These are phyloP conservation scores for Nothoprocta pentlandii DNA, from an alignment of 2,113 vertebrate genomes.

Conservation along the genomic window DNA sequence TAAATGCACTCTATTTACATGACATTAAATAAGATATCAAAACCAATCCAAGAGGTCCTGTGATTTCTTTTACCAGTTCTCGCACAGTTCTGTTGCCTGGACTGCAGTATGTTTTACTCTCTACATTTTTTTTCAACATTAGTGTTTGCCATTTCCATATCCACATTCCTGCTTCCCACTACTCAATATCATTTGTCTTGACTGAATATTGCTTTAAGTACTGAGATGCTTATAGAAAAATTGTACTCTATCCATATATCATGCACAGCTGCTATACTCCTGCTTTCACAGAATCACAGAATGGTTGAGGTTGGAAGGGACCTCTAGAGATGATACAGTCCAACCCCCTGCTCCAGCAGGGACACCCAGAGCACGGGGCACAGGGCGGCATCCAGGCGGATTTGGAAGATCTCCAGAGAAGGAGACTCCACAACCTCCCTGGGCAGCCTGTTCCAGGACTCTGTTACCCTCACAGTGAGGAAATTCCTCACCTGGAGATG, in stretches of 20 bases:
- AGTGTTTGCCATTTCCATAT: neutral
- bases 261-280: neutral
- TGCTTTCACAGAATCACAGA: neutral
- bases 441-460: too few species aligned
- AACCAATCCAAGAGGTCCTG: neutral
- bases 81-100: neutral
- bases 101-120: fast-evolving
- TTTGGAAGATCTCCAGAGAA: too few species aligned
- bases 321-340: too few species aligned
- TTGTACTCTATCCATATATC: neutral
- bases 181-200: neutral
- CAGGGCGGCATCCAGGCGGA: too few species aligned
- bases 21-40: neutral
- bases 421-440: too few species aligned
- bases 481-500: too few species aligned
- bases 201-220: neutral
- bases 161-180: neutral
- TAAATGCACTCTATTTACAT: neutral
- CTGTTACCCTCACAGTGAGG: too few species aligned
- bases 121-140: neutral
- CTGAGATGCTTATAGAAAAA: neutral
- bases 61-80: neutral
- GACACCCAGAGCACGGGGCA: too few species aligned
- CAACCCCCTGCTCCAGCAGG: too few species aligned
- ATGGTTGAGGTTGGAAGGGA: too few species aligned